Base-by-base conservation (phyloP, 92 coral and sea anemone species). In the Diadumene lineata region DNA sequence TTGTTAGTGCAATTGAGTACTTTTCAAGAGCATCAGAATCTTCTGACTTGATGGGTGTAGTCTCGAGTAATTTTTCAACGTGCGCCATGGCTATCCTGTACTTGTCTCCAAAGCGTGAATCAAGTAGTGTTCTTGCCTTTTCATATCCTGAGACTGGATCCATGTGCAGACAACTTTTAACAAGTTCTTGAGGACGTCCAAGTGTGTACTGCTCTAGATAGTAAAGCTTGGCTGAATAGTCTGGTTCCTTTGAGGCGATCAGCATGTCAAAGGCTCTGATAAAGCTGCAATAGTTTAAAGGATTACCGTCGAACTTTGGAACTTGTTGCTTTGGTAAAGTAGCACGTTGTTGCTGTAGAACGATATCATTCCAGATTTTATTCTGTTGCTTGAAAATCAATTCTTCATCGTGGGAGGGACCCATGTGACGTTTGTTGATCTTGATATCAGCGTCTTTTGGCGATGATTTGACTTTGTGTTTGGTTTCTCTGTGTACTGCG, bases 71-170 rank as follows among this genome's bases (percentile, higher is more conserved):
- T 10, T 56, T 46, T 1, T 78, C 69, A 4, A 78, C 83, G 48
- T 55, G 74, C 1, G 86, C 82, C 68, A 75, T 66, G 1, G 86
- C 81, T 31, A 64, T 66, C 2, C 43, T 81, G 34, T 81, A 60
- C 18, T 81, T 74, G 65, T 81, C 72, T 16, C 81, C 81, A 38
- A 46, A 28, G 73, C 65, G 23, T 60, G 23, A 33, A 11, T 60
- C 64, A 19, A 80, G 31, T 24, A 80, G 70, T 23, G 55, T 50
- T 64, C 58, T 56, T 22, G 69, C 70, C 31, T 60, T 60, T 30
- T 21, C 11, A 24, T 60, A 60, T 64, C 72, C 70, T 29, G 31
- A 46, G 2, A 11, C 50, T 16, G 70, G 70, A 2, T 65, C 34
- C 70, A 65, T 43, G 11, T 32, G 27, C 7, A 28, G 53, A 23